Evolutionary conservation across 2,797 vertebrate species (phyloP).

Genomic region (Pseudochromis fuscus): DNA sequence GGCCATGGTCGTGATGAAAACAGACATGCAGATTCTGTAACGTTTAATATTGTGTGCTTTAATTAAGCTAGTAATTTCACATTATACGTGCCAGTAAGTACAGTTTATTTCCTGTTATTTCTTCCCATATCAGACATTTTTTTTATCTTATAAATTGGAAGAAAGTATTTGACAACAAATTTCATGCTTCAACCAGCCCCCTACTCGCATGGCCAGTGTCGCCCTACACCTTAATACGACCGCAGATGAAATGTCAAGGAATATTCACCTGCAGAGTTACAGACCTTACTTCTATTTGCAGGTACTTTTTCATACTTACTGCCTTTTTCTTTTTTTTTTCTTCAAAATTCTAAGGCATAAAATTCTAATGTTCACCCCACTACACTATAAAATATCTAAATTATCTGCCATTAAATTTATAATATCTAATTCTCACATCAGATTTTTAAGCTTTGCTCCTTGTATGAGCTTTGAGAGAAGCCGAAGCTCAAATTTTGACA

Average conservation of each 20-base stretch:
- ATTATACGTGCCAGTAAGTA: conserved; percentile 35
- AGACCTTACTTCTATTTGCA: conserved; percentile 15
- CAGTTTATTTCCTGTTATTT: conserved; percentile 49
- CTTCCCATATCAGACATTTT: conserved; percentile 31
- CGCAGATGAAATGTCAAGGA: conserved; percentile 70
- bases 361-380: conserved; percentile 9
- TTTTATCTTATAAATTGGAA: conserved; percentile 35
- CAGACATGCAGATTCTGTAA: conserved; percentile 41
- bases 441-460: background rate
- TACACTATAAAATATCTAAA: conserved; percentile 6
- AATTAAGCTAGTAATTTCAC: conserved; percentile 39
- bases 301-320: conserved; percentile 1
- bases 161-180: conserved; percentile 67
- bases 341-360: background rate
- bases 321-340: background rate
- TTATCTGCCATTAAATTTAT: background rate
- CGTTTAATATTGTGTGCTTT: conserved; percentile 53
- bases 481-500: conserved; percentile 37
- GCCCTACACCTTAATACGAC: conserved; percentile 57
- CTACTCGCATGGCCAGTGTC: conserved; percentile 52
- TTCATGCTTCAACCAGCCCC: conserved; percentile 67
- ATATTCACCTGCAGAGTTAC: conserved; percentile 61
- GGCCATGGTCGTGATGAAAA: conserved; percentile 49
- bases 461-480: conserved; percentile 30
- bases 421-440: too few species aligned